phyloP scores from a whole-genome alignment of 2,888 invertebrate species.

The Erannis defoliaria region DNA sequence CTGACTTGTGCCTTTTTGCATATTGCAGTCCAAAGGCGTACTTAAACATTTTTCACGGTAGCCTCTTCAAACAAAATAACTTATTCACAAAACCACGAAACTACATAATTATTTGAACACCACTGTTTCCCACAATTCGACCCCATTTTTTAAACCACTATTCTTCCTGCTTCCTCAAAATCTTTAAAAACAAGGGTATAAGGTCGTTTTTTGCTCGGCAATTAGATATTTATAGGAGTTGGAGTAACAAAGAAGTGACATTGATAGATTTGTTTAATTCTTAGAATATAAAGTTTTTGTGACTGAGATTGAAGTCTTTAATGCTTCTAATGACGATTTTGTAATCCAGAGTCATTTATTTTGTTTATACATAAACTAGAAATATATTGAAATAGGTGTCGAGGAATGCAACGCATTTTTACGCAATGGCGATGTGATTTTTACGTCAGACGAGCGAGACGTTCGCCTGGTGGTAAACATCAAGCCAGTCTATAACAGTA shows the following conservation, averaged over 20 bases:
- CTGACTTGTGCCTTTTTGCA: constrained; percentile 39
- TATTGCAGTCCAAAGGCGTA: constrained; percentile 56
- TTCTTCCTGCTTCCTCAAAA: background rate
- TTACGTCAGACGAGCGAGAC: too few species aligned
- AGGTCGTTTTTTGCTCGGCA: constrained; percentile 42
- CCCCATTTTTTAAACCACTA: constrained; percentile 50
- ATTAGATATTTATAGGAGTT: constrained; percentile 34
- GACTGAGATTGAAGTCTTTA: constrained; percentile 24
- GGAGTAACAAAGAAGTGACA: constrained; percentile 59
- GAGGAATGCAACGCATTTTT: too few species aligned
- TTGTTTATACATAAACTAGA: background rate
- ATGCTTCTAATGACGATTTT: constrained; percentile 32
- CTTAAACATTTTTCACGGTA: constrained; percentile 79
- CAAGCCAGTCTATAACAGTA: too few species aligned
- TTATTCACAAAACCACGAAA: constrained; percentile 70
- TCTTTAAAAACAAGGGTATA: constrained; percentile 42
- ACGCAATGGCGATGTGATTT: too few species aligned
- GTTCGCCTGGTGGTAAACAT: too few species aligned
- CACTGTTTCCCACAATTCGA: constrained; percentile 71
- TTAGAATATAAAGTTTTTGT: constrained; percentile 45
- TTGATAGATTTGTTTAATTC: constrained; percentile 70
- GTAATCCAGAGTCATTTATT: background rate
- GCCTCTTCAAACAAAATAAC: constrained; percentile 62
- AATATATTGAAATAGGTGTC: background rate
- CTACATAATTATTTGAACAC: constrained; percentile 70